Percentiles rank a stretch among this genome's conserved stretches.
Conservation (phyloP, 2,888 invertebrate genomes). For the Tachystola acroxantha region DNA sequence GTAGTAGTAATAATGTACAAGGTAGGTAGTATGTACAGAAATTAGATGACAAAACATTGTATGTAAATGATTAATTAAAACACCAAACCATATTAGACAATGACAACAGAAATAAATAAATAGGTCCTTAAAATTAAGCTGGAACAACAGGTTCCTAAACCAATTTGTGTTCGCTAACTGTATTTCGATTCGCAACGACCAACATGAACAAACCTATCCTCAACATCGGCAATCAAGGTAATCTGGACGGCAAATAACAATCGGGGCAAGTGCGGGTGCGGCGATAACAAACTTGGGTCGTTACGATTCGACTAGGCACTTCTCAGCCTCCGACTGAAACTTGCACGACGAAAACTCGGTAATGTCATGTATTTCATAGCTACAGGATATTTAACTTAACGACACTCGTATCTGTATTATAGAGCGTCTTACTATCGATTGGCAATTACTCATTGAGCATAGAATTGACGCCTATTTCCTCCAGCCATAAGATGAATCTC, state of each 20-base stretch:
- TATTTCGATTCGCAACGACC: background rate
- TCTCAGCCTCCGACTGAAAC: conserved; percentile 20
- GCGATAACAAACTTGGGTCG: conserved; percentile 24
- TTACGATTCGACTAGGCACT: conserved; percentile 18
- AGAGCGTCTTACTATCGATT: background rate
- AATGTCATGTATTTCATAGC: conserved; percentile 26
- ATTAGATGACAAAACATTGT: no score
- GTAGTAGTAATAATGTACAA: no score
- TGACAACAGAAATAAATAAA: background rate
- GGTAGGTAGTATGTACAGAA: no score
- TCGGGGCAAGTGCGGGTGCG: conserved; percentile 15
- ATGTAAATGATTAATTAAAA: no score
- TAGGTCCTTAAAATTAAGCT: background rate
- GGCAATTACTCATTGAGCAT: conserved; percentile 2
- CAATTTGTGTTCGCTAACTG: background rate
- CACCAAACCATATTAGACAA: background rate
- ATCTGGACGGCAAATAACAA: conserved; percentile 18
- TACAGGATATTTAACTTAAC: conserved; percentile 25
- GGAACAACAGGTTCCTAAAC: background rate
- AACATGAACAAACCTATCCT: background rate
- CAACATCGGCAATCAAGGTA: conserved; percentile 16
- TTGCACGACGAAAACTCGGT: conserved; percentile 31
- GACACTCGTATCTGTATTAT: conserved; percentile 22
- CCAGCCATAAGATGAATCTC: conserved; percentile 16
- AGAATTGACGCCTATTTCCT: conserved; percentile 5